Percentiles rank a stretch among this genome's conserved stretches.
Evolutionary conservation across 1,140 invertebrate species (phyloP).

Genomic region (Drosophila burlai): DNA sequence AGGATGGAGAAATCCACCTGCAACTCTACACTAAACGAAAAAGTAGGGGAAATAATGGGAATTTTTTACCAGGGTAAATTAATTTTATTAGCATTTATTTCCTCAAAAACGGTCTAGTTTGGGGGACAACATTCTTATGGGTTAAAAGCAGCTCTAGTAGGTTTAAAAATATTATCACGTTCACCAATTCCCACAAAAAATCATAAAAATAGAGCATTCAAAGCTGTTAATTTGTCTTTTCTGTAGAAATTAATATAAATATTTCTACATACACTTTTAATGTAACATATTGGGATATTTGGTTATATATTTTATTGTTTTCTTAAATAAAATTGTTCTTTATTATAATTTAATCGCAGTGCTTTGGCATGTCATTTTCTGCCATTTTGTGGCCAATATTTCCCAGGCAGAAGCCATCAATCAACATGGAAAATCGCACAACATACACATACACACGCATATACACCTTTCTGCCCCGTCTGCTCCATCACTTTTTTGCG

Average conservation of each 20-base stretch:
- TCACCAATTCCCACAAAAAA: too few species aligned
- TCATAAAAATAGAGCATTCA: too few species aligned
- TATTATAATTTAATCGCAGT: neutral
- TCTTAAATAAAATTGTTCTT: too few species aligned
- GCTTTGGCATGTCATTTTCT: neutral
- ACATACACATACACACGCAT: neutral
- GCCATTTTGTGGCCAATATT: conserved; percentile 39
- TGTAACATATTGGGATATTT: too few species aligned
- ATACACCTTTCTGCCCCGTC: neutral
- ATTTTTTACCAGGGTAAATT: too few species aligned
- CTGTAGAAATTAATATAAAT: neutral
- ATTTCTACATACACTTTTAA: neutral
- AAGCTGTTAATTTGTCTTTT: too few species aligned
- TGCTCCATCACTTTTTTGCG: conserved; percentile 10
- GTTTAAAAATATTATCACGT: too few species aligned
- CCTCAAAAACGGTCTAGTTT: too few species aligned
- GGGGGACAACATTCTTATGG: too few species aligned
- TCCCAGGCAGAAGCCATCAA: conserved; percentile 24
- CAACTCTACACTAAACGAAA: conserved; percentile 9
- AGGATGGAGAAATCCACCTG: neutral
- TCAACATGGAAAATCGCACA: conserved; percentile 37
- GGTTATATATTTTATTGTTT: too few species aligned
- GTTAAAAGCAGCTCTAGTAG: too few species aligned
- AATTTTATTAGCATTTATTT: neutral
- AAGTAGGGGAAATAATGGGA: too few species aligned